phyloP scores from a whole-genome alignment of 1,140 invertebrate genomes.

The Mesaphorura yosii region DNA sequence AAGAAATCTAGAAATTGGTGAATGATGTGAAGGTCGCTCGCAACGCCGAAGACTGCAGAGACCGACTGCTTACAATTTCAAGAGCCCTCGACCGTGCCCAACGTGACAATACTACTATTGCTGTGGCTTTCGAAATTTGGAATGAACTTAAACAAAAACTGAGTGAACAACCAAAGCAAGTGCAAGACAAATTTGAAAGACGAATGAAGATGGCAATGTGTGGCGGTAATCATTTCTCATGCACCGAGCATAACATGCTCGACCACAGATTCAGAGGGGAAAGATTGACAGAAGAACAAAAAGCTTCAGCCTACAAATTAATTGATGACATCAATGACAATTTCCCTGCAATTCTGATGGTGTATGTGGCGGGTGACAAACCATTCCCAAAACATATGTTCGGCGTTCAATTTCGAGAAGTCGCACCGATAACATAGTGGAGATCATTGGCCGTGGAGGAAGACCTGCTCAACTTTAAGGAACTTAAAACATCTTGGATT shows the following conservation, averaged over 20 bases:
- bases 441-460: too few relatives aligned
- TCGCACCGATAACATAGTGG: not conserved
- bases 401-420: not conserved
- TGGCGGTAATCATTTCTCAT: not conserved
- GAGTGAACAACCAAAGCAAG: not conserved
- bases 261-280: not conserved
- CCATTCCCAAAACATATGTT: not conserved
- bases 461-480: not conserved
- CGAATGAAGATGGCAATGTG: not conserved
- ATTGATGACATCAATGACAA: not conserved
- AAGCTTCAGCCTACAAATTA: not conserved
- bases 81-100: not conserved
- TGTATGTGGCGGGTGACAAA: not conserved
- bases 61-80: not conserved
- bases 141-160: not conserved
- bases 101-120: not conserved
- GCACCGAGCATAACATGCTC: not conserved
- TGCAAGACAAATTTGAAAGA: not conserved
- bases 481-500: not conserved
- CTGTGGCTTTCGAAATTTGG: slow-evolving; percentile 5
- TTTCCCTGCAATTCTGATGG: not conserved
- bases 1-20: not conserved
- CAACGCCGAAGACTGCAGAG: not conserved
- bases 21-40: not conserved
- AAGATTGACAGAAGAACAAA: not conserved